Percentiles rank a stretch among this genome's conserved stretches.
Evolutionary conservation across 2,113 vertebrate species (phyloP).

Genomic region (Phalacrocorax brasilianus): DNA sequence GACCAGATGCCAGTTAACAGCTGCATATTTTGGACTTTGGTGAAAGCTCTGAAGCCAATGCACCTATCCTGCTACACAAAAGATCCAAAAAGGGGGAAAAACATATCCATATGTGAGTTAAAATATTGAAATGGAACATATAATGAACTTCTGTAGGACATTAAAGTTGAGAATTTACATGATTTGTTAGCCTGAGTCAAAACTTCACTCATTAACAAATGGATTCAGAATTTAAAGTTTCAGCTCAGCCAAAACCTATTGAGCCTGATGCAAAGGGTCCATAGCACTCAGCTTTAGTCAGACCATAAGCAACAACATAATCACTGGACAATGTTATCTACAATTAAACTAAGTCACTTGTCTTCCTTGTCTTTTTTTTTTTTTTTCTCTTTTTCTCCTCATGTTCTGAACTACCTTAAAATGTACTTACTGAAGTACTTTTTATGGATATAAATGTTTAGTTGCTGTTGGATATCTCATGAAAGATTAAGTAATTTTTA

Average conservation of each 20-base stretch:
- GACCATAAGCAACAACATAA: background rate
- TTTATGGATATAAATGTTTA: background rate
- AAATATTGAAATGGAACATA: background rate
- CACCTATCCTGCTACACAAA: background rate
- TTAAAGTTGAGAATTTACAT: background rate
- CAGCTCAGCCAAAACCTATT: background rate
- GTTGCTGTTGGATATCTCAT: background rate
- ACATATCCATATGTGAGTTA: background rate
- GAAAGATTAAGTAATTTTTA: background rate
- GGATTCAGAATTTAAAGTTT: background rate
- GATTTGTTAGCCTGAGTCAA: background rate
- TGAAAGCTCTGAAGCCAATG: background rate
- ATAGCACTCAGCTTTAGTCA: background rate
- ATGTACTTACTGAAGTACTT: background rate
- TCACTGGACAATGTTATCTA: background rate
- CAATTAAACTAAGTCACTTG: background rate
- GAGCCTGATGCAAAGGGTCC: background rate
- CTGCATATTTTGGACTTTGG: background rate
- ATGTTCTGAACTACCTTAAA: background rate
- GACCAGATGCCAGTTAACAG: background rate
- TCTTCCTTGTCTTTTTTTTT: background rate
- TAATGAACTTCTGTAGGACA: background rate
- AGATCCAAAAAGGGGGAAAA: background rate
- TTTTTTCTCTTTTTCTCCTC: background rate
- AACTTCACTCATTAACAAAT: background rate